phyloP scores from a whole-genome alignment of 2,797 vertebrate genomes.

The Spinus olivaceus region DNA sequence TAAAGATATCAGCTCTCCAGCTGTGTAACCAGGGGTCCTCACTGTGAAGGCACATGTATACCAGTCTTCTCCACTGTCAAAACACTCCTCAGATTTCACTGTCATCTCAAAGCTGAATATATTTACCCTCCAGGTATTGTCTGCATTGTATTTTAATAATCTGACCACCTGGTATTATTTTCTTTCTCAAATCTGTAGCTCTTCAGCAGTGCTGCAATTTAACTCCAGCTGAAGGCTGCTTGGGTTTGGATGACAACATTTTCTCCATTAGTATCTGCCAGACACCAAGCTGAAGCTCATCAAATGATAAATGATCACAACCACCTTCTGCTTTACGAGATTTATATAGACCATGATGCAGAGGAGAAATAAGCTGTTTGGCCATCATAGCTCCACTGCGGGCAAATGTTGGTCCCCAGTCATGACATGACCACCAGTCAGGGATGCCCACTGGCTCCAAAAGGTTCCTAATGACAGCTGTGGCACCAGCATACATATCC shows the following conservation, averaged over 20 bases:
- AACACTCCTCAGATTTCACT: slow-evolving; percentile 4
- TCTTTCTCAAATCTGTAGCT: slow-evolving; percentile 14
- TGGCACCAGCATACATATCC: neutral
- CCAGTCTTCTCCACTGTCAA: neutral
- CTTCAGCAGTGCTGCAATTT: slow-evolving; percentile 23
- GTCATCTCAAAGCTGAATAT: slow-evolving; percentile 18
- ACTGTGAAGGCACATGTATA: neutral
- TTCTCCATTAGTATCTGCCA: slow-evolving; percentile 14
- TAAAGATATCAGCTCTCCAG: slow-evolving; percentile 19
- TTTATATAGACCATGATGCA: neutral
- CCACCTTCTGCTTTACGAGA: neutral
- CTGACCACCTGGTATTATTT: slow-evolving; percentile 32
- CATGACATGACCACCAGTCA: neutral
- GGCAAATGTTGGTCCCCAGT: neutral
- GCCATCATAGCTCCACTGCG: neutral
- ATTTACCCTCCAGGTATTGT: slow-evolving; percentile 30
- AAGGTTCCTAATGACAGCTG: neutral
- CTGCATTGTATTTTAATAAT: slow-evolving; percentile 32
- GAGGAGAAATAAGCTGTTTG: neutral
- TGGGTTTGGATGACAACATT: neutral
- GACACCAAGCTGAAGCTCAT: slow-evolving; percentile 9
- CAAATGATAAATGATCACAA: slow-evolving; percentile 28
- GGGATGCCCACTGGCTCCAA: neutral
- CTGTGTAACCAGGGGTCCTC: slow-evolving; percentile 15
- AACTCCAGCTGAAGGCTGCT: slow-evolving; percentile 27